Percentiles rank a stretch among this genome's conserved stretches.
phyloP scores from a whole-genome alignment of 2,888 invertebrate genomes.

The Timema podura region DNA sequence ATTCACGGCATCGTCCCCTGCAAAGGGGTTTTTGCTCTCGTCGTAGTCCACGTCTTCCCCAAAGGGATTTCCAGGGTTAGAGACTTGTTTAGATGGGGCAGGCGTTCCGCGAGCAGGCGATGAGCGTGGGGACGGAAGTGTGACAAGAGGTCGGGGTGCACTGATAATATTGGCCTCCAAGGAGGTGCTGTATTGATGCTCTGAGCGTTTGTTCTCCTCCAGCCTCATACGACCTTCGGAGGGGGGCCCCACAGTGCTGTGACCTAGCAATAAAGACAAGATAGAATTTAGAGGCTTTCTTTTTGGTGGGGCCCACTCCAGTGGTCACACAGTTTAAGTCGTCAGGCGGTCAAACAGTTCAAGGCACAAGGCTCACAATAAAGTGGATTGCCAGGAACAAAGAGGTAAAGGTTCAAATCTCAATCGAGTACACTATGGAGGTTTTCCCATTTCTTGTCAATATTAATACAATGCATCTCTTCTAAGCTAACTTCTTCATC shows the following conservation, averaged over 20 bases:
- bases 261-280: constrained; percentile 43
- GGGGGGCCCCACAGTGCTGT: constrained; percentile 11
- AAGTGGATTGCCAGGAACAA: not conserved
- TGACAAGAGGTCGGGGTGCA: not conserved
- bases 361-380: not conserved
- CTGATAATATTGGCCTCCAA: constrained; percentile 54
- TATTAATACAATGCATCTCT: no score
- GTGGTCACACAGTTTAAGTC: not conserved
- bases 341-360: not conserved
- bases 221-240: constrained; percentile 56
- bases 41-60: constrained; percentile 58
- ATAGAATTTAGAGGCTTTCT: constrained; percentile 46
- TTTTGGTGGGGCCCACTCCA: constrained; percentile 31
- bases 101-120: constrained; percentile 14
- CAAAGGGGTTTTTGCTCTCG: constrained; percentile 67
- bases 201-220: constrained; percentile 44
- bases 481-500: no score
- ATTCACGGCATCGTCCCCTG: constrained; percentile 49
- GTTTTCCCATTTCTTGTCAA: no score
- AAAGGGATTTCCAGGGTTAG: constrained; percentile 52
- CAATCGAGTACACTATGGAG: no score
- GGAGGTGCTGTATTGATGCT: constrained; percentile 55
- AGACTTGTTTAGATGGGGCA: constrained; percentile 37
- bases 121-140: not conserved
- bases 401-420: not conserved